Conservation (phyloP, 1,140 invertebrate species). For the Drosophila saltans region DNA sequence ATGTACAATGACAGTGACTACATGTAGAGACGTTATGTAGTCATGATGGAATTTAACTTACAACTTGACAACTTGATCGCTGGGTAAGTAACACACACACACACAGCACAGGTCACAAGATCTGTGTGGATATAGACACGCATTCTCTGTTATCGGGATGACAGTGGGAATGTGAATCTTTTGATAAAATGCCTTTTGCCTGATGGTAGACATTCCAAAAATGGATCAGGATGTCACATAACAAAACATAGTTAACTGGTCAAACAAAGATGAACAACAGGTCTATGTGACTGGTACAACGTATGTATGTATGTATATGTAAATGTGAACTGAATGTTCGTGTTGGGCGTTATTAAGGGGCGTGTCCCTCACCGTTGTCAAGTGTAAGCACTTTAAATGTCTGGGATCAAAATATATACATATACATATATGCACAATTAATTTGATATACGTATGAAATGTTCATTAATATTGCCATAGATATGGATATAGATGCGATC, state of each 20-base stretch:
- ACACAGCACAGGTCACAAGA: background rate
- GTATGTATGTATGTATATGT: background rate
- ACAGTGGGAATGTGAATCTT: background rate
- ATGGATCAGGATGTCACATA: conserved; percentile 7
- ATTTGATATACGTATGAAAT: conserved; percentile 14
- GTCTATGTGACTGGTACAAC: conserved; percentile 47
- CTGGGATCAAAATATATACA: conserved; percentile 17
- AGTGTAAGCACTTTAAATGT: conserved; percentile 20
- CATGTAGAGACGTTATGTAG: background rate
- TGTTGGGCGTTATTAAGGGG: background rate
- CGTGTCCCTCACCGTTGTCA: conserved; percentile 9
- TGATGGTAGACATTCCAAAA: conserved; percentile 26
- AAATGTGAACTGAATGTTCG: background rate
- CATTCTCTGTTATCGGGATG: conserved; percentile 3
- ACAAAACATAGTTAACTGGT: background rate
- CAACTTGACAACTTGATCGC: conserved; percentile 9
- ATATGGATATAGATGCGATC: conserved; percentile 35
- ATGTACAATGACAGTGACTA: background rate
- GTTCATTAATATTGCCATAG: conserved; percentile 38
- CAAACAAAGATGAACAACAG: conserved; percentile 24
- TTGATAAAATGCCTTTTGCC: conserved; percentile 30
- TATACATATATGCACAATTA: conserved; percentile 20
- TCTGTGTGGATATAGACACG: background rate
- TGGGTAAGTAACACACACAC: background rate
- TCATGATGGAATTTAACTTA: conserved; percentile 1